Evolutionary conservation across 2,888 invertebrate genomes (phyloP).

Genomic region (Anodontia alba): DNA sequence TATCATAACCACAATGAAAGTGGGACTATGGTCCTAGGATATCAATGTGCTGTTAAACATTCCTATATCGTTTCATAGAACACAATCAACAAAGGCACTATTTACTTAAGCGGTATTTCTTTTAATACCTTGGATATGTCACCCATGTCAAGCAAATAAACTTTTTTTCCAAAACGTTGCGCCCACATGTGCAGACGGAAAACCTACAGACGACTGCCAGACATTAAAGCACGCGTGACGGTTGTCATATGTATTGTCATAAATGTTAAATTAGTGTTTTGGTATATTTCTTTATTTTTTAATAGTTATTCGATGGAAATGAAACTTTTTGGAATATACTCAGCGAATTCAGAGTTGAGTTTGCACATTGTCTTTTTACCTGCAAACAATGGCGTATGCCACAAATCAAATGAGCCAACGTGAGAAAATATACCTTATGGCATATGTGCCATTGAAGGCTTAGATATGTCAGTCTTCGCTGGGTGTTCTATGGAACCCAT

Average conservation of each 20-base stretch:
- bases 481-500: too few species aligned
- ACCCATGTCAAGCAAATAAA: slow-evolving; percentile 8
- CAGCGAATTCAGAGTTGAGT: too few species aligned
- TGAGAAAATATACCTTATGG: too few species aligned
- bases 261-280: too few species aligned
- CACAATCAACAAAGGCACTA: slow-evolving; percentile 41
- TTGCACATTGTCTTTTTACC: too few species aligned
- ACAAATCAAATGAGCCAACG: too few species aligned
- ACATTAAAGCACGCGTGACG: background rate
- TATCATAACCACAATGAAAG: slow-evolving; percentile 53
- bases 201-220: background rate
- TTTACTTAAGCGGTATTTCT: slow-evolving; percentile 29
- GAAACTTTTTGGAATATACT: too few species aligned
- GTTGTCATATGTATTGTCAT: background rate
- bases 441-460: too few species aligned
- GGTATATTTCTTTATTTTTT: too few species aligned
- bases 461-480: too few species aligned
- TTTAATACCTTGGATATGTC: slow-evolving; percentile 17
- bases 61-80: slow-evolving; percentile 24
- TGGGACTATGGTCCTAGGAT: slow-evolving; percentile 38
- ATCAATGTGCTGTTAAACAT: slow-evolving; percentile 15
- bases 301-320: too few species aligned
- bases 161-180: background rate
- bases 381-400: too few species aligned
- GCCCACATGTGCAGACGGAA: background rate